Conservation (phyloP, 2,797 vertebrate genomes). For the Prunella strophiata region DNA sequence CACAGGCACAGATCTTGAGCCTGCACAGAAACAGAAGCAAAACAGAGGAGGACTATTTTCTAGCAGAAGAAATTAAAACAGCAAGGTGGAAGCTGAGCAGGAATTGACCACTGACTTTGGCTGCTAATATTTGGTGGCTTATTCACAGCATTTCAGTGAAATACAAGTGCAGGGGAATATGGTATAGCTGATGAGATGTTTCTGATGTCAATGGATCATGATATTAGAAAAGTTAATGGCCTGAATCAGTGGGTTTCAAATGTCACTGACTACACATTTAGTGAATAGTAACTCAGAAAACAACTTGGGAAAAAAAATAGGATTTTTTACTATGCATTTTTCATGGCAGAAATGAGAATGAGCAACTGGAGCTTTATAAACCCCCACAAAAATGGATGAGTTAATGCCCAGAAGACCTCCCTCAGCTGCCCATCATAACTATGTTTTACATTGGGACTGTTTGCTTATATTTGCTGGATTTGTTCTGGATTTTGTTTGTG, state of each 20-base stretch:
- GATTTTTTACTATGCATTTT: neutral
- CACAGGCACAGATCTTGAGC: neutral
- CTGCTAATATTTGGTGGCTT: neutral
- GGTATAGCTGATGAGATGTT: neutral
- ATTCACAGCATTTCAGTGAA: neutral
- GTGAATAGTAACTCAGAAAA: neutral
- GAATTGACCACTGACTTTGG: neutral
- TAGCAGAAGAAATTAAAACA: conserved; percentile 31
- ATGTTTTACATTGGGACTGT: neutral
- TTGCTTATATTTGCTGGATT: neutral
- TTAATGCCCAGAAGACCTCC: neutral
- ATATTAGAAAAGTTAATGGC: neutral
- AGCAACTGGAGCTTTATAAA: neutral
- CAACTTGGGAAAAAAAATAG: neutral
- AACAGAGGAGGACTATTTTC: neutral
- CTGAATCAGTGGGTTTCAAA: neutral
- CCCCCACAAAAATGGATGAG: neutral
- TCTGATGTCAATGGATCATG: neutral
- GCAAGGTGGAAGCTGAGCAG: neutral
- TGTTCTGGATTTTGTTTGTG: neutral
- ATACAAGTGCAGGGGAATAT: neutral
- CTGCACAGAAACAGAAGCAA: neutral
- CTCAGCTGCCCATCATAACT: neutral
- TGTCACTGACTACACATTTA: neutral
- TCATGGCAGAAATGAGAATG: neutral